Evolutionary conservation across 2,113 vertebrate species (phyloP), one percentile per base, ranked within the genome.

Genomic region (Trochalopteron elliotii): DNA sequence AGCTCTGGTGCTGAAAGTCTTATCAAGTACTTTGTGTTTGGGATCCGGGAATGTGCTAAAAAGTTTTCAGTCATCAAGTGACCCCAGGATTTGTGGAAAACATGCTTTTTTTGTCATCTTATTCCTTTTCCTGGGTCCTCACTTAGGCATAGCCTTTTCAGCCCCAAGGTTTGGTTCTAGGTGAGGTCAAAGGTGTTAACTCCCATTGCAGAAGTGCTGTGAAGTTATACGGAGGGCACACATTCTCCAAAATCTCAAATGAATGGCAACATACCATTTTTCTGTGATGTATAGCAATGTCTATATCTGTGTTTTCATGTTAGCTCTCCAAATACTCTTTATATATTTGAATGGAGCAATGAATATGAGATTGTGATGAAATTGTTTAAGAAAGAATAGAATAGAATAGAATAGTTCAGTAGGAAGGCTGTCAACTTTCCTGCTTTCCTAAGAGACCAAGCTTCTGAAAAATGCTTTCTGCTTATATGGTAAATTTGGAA

Each of bases 141-240:
- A 35, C 35, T 71, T 71, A 63, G 71, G 7, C 27, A 39, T 15
- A 68, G 39, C 13, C 30, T 83, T 75, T 49, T 42, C 27, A 35
- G 44, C 30, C 9, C 9, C 28, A 30, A 21, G 40, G 14, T 63
- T 68, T 37, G 27, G 11, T 24, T 89, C 49, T 50, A 67, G 22
- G 9, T 60, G 45, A 71, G 18, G 19, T 60, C 40, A 15, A 56
- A 92, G 45, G 21, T 13, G 1, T 68, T 79, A 68, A 33, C 9
- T 49, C 30, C 5, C 1, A 1, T 56, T 77, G 44, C 40, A 80
- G 53, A 89, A 76, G 21, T 31, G 16, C 50, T 50, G 19, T 55
- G 1, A 33, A 24, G 0, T 0, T 72, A 7, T 44, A 61, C 69
- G 33, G 31, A 25, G 9, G 31, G 27, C 2, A 5, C 5, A 53